These are phyloP conservation scores for Lasioglossum pauxillum DNA, from an alignment of 2,888 invertebrate species.

Conservation along the genomic window DNA sequence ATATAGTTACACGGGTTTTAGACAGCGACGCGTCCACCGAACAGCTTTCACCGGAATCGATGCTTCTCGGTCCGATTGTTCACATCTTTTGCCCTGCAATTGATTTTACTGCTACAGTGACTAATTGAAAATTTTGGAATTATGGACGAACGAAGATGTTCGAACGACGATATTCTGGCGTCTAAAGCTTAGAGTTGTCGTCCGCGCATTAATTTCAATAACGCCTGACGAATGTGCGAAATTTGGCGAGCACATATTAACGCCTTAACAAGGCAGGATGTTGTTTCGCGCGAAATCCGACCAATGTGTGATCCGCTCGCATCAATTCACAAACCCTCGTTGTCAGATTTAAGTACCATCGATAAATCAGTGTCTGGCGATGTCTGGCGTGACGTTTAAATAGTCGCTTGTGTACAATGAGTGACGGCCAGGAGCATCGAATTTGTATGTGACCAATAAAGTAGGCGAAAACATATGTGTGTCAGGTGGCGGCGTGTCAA, in stretches of 20 bases:
- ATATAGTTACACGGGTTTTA: constrained; percentile 40
- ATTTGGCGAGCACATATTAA: constrained; percentile 6
- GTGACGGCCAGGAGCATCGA: constrained; percentile 43
- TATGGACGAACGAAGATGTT: neutral
- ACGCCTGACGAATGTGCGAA: neutral
- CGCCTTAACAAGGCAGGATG: constrained; percentile 13
- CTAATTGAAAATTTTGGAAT: neutral
- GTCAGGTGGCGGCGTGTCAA: constrained; percentile 49
- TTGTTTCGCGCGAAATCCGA: constrained; percentile 31
- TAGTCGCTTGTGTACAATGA: constrained; percentile 51
- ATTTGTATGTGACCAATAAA: constrained; percentile 56
- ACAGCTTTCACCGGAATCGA: neutral
- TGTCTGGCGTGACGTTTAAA: constrained; percentile 53
- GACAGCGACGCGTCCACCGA: neutral
- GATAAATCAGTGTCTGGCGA: constrained; percentile 51
- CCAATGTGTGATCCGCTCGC: constrained; percentile 29
- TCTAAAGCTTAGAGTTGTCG: neutral
- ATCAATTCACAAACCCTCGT: constrained; percentile 24
- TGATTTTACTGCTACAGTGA: neutral
- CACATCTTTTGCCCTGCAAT: neutral
- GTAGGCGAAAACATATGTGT: constrained; percentile 41
- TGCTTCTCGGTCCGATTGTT: neutral
- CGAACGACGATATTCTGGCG: neutral
- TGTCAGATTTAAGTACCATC: constrained; percentile 52
- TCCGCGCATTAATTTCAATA: neutral